These are phyloP conservation scores for Phylloscopus trochilus DNA, from an alignment of 2,113 vertebrate genomes.

Conservation along the genomic window DNA sequence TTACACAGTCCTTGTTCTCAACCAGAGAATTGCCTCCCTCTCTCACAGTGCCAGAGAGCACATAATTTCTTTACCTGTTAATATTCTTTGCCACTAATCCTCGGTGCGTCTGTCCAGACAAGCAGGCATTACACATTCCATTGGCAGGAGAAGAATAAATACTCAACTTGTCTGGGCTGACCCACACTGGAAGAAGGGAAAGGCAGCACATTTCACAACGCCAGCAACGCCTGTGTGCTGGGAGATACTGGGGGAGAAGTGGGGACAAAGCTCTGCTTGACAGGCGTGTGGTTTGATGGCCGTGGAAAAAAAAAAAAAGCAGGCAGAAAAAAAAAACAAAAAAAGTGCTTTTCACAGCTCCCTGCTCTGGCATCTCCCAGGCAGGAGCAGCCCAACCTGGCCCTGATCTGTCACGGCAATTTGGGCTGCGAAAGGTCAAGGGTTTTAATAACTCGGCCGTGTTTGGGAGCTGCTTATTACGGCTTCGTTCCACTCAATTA, in stretches of 20 bases:
- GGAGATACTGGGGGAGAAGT: background rate
- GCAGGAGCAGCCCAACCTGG: conserved; percentile 8
- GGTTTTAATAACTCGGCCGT: conserved; percentile 9
- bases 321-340: background rate
- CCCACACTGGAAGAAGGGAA: conserved; percentile 4
- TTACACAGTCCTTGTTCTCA: background rate
- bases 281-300: background rate
- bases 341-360: background rate
- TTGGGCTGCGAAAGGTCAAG: conserved; percentile 45
- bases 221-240: background rate
- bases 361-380: background rate
- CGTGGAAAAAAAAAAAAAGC: background rate
- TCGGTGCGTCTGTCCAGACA: conserved; percentile 57
- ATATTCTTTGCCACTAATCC: conserved; percentile 64
- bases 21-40: background rate
- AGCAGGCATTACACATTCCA: conserved; percentile 67
- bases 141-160: conserved; percentile 58
- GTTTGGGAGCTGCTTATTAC: conserved; percentile 46
- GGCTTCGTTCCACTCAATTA: conserved; percentile 27
- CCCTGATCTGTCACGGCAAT: conserved; percentile 6
- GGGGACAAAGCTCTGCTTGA: background rate
- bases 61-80: conserved; percentile 56
- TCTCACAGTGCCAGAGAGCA: background rate
- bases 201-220: conserved; percentile 2
- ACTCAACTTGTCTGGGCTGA: conserved; percentile 65